Base-by-base conservation (phyloP, 2,113 vertebrate genomes). In the Callaeas wilsoni region DNA sequence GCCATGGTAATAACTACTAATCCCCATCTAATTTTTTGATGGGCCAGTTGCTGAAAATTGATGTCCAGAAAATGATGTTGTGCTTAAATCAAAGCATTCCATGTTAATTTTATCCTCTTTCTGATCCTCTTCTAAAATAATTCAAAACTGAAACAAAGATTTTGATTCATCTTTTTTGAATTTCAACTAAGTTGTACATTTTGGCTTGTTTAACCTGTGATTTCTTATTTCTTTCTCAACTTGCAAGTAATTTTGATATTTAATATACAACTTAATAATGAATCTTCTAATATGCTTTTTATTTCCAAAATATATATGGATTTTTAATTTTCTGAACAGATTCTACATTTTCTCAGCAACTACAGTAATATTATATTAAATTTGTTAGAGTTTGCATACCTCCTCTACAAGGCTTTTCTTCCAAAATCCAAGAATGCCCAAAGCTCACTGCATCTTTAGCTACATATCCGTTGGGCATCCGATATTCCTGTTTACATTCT, bases 391-490 rank as follows among this genome's bases (percentile, higher is more conserved):
- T 19, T 60, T 89, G 13, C 67, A 47, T 97, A 98, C 97, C 94
- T 93, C 95, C 97, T 78, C 32, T 89, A 89, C 98, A 99, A 76
- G 98, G 96, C n/a, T 89, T 85, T 75, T 97, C 97, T 75, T 98
- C 47, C 87, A 98, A 74, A 79, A 98, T 97, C 98, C 98, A 99
- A 65, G 98, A 98, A 84, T 98, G 97, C 25, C 95, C 96, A 67
- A 97, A 99, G 90, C 97, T 98, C 71, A 93, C 76, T 29, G 96
- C 74, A 73, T 96, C 94, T 93, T 97, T 98, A 65, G 97, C 92
- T 71, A 94, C 2, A n/a, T 93, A 97, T 65, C 97, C 93, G 2
- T 94, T 98, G 47, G 98, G 98, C 93, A 96, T 98, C 53, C 75
- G 87, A 76, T 94, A 98, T 57, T 98, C 98, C 84, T 97, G 87